Conservation (phyloP, 64 coral and sea anemone genomes). For the Dendrophyllia cribrosa region DNA sequence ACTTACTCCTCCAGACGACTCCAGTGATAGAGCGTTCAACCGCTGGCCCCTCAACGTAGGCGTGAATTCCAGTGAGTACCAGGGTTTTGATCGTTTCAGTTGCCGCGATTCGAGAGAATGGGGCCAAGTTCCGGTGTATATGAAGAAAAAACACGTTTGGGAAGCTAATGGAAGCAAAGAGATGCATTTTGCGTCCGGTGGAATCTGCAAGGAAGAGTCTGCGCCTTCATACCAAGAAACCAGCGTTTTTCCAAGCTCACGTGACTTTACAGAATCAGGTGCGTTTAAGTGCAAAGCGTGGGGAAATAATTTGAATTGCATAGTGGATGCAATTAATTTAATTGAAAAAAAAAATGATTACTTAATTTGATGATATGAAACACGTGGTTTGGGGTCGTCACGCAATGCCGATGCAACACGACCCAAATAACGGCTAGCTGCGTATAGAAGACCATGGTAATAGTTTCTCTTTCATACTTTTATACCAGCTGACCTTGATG, state of each 20-base stretch:
- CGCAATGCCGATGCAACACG: too few species aligned
- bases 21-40: background rate
- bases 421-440: too few species aligned
- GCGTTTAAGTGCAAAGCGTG: background rate
- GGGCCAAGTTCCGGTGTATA: background rate
- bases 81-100: background rate
- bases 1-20: background rate
- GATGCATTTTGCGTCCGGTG: background rate
- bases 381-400: too few species aligned
- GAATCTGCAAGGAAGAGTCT: background rate
- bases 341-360: conserved; percentile 32
- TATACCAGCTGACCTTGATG: too few species aligned
- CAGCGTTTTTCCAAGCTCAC: background rate
- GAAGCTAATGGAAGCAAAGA: background rate
- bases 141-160: background rate
- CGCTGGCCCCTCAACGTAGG: background rate
- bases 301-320: conserved; percentile 51
- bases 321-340: conserved; percentile 48
- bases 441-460: too few species aligned
- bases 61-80: background rate
- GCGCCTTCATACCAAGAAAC: background rate
- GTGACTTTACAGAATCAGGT: conserved; percentile 13
- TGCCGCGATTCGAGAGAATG: background rate
- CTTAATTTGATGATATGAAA: background rate
- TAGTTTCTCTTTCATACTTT: too few species aligned